Evolutionary conservation across 2,113 vertebrate species (phyloP), one percentile per base, ranked within the genome.

Genomic region (Pseudolaguvia tuberculata): DNA sequence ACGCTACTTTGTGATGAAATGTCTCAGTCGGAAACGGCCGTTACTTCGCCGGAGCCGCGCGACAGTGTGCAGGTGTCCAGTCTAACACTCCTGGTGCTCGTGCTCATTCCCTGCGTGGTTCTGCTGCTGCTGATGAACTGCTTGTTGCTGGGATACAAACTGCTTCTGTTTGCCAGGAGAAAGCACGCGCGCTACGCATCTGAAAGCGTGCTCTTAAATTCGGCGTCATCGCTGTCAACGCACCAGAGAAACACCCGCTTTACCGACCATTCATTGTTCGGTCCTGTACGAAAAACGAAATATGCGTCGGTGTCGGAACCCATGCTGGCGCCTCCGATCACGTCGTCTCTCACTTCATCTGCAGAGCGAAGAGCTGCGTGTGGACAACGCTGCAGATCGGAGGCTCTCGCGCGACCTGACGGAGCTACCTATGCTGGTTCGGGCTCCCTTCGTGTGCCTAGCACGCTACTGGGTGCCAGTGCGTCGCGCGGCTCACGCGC

Each of bases 71-170:
- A 86, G 0, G 84, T 89, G 72, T 84, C 86, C 0, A 88, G 80
- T 25, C 52, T 93, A 76, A 87, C 88, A 5, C 53, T 91, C 2
- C 84, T 92, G 4, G 81, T 91, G 13, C 87, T 92, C 0, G 68
- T 92, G 57, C 88, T 93, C 31, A 81, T 91, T 3, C 91, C 91
- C 10, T 92, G 87, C 18, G 89, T 93, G 50, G 78, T 92, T 10
- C 57, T 90, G 0, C 85, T 93, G 72, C 82, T 91, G 0, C 78
- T 92, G 47, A 82, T 93, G 3, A 91, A 91, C 86, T 89, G 91
- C 62, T 42, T 92, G 56, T 84, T 92, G 63, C 73, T 93, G 75
- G 87, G 86, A 1, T 89, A 91, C 83, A 92, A 91, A 70, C 21
- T 92, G 0, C n/a, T 90, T 5, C 50, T 81, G 45, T 52, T 88